A percentile compares a stretch with the other conserved stretches of the same genome.
Evolutionary conservation across 2,797 vertebrate species (phyloP).

Genomic region (Chrysolophus pictus): DNA sequence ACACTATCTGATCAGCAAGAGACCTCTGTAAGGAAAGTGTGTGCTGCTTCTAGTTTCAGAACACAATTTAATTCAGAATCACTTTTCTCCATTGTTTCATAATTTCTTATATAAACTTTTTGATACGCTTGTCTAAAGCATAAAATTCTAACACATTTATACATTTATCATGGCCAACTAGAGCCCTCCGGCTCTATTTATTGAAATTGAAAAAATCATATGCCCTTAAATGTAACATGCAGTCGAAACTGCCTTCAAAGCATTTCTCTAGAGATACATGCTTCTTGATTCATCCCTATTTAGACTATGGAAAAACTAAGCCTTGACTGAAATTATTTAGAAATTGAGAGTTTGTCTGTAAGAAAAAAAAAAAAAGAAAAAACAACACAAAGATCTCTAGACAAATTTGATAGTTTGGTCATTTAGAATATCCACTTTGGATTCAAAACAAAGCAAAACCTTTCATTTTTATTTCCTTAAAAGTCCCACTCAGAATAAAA

Average conservation of each 20-base stretch:
- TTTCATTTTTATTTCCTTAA: neutral
- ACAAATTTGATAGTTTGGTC: neutral
- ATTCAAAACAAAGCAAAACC: neutral
- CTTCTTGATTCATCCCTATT: neutral
- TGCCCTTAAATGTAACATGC: neutral
- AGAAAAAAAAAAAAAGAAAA: neutral
- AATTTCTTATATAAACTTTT: neutral
- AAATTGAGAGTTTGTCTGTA: neutral
- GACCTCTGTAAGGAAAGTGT: neutral
- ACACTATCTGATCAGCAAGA: neutral
- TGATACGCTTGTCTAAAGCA: neutral
- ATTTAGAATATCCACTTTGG: neutral
- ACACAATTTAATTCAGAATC: neutral
- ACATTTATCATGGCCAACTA: neutral
- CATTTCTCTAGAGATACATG: neutral
- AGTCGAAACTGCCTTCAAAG: neutral
- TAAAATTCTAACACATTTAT: neutral
- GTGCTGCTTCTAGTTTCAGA: neutral
- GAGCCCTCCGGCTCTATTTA: neutral
- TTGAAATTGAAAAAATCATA: neutral
- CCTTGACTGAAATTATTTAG: neutral
- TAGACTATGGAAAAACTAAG: neutral
- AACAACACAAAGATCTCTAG: neutral
- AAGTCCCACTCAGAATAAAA: neutral
- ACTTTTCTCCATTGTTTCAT: neutral